Base-by-base conservation (phyloP, 2,888 invertebrate species). In the Antheraea yamamai region DNA sequence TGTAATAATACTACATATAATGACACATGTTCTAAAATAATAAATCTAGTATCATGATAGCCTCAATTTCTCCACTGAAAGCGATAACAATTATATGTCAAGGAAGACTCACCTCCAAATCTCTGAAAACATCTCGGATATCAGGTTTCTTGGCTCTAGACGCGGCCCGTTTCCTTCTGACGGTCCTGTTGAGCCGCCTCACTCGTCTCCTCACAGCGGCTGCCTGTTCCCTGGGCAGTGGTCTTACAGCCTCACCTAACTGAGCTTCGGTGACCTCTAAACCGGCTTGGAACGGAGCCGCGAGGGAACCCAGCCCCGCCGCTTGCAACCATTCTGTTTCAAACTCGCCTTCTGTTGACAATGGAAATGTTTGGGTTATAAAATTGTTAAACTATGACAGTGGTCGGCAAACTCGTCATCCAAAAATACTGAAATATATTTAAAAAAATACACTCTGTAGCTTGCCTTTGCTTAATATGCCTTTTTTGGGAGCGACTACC, bases 71-170 rank as follows among this genome's bases (percentile, higher is more conserved):
- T 8, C 64, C 4, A 10, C 14, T 14, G 12, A 26, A 64, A 1
- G 26, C 64, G 16, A 66, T 18, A 30, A 66, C 6, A 23, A 23
- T 8, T 23, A 61, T 61, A 10, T 64, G 0, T 12, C 30, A 30
- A 16, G 16, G 16, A 0, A 66, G 23, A 83, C 93, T 93, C 85
- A 97, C 97, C 96, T 98, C 98, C 80, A 97, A 95, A 91, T 97
- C 97, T 89, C 97, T 96, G 86, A 98, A 97, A 74, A 98, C 97
- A 91, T 98, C 97, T 82, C 98, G 93, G 77, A 98, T 97, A 88
- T 98, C 98, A 20, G 97, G 97, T 83, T 97, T 97, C 77, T 96
- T 96, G n/a, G 96, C 91, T 73, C 94, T 84, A 26, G 93, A 91
- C 58, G 93, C 94, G 1, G 95, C 95, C 73, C 95, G 95, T 78